phyloP scores from a whole-genome alignment of 2,113 vertebrate genomes.

The Callopanchax toddi region DNA sequence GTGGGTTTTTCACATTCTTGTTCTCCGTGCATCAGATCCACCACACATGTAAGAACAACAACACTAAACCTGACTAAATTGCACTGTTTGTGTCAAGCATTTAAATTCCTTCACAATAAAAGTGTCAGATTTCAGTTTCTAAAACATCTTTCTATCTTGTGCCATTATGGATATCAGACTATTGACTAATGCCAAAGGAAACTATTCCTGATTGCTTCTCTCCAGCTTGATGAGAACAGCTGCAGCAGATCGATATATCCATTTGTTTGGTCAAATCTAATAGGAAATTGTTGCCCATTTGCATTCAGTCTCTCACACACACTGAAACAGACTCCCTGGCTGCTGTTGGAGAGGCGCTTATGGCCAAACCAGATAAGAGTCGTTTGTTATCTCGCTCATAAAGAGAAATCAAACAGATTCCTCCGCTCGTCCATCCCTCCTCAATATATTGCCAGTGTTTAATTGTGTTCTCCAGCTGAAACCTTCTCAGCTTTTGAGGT shows the following conservation, averaged over 20 bases:
- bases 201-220: constrained; percentile 54
- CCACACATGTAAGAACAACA: too few species aligned
- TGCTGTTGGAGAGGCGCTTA: not conserved
- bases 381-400: constrained; percentile 65
- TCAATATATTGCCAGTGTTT: constrained; percentile 58
- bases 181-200: constrained; percentile 57
- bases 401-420: constrained; percentile 70
- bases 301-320: not conserved
- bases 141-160: too few species aligned
- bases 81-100: too few species aligned
- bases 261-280: constrained; percentile 66
- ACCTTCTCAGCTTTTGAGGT: constrained; percentile 70
- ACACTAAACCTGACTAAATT: too few species aligned
- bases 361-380: constrained; percentile 63
- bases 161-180: not conserved
- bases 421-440: constrained; percentile 44
- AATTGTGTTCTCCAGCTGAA: constrained; percentile 72
- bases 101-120: too few species aligned
- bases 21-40: too few species aligned
- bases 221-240: constrained; percentile 62
- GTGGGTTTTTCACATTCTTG: too few species aligned
- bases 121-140: too few species aligned
- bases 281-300: constrained; percentile 65
- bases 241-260: constrained; percentile 15
- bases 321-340: too few species aligned